These are phyloP conservation scores for Tetragnatha versicolor DNA, from an alignment of 1,140 invertebrate species.

Conservation along the genomic window DNA sequence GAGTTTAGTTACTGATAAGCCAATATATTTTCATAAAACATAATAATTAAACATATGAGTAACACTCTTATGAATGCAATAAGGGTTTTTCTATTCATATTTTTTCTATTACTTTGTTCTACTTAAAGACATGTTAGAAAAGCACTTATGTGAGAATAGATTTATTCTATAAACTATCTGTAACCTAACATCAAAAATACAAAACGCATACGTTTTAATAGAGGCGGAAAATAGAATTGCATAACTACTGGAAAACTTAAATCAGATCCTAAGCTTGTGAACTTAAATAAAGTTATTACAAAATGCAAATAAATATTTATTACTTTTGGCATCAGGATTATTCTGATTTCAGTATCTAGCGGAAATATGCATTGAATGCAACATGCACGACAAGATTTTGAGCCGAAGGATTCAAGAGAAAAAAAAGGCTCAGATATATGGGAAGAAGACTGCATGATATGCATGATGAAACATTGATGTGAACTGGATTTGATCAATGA, in stretches of 20 bases:
- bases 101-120: neutral
- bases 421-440: neutral
- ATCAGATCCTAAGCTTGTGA: too few species aligned
- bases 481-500: neutral
- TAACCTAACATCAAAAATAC: neutral
- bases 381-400: neutral
- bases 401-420: neutral
- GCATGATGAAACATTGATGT: neutral
- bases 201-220: too few species aligned
- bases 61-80: neutral
- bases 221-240: too few species aligned
- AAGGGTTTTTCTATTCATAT: neutral
- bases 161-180: neutral
- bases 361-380: too few species aligned
- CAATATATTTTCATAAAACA: too few species aligned
- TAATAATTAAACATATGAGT: too few species aligned
- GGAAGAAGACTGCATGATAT: neutral
- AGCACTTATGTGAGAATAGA: neutral
- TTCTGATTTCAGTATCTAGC: too few species aligned
- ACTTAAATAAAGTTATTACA: too few species aligned
- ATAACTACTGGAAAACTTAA: too few species aligned
- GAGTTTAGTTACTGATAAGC: too few species aligned
- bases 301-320: too few species aligned
- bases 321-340: too few species aligned
- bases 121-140: neutral